Conservation (phyloP, 2,113 vertebrate genomes). For the Verasper variegatus region DNA sequence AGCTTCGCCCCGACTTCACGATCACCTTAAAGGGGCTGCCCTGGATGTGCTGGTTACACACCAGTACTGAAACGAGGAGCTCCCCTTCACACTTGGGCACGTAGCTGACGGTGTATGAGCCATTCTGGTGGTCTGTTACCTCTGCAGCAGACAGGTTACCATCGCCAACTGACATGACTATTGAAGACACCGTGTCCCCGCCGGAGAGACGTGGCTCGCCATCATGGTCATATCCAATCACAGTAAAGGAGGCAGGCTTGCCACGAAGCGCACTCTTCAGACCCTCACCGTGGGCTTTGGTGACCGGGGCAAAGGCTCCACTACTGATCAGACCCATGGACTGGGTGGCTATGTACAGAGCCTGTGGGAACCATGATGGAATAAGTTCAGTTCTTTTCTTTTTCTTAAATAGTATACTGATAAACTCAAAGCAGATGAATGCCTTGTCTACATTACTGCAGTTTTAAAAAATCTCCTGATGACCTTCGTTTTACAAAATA, state of each 20-base stretch:
- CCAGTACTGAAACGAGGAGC: constrained; percentile 92
- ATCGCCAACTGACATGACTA: constrained; percentile 88
- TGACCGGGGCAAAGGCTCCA: constrained; percentile 93
- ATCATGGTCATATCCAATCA: constrained; percentile 94
- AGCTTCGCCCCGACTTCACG: constrained; percentile 95
- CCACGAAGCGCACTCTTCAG: constrained; percentile 93
- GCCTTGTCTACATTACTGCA: too few species aligned
- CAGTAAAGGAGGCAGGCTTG: constrained; percentile 93
- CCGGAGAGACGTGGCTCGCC: constrained; percentile 94
- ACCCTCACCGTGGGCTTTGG: constrained; percentile 95
- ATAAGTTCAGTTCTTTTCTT: background rate
- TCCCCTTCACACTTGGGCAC: constrained; percentile 94
- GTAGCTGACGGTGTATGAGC: constrained; percentile 93
- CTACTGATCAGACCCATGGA: constrained; percentile 97
- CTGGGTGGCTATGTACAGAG: constrained; percentile 92
- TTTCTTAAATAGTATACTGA: background rate
- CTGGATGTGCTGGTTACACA: constrained; percentile 98
- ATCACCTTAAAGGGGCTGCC: constrained; percentile 96
- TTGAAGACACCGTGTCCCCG: constrained; percentile 88
- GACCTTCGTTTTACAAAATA: too few species aligned
- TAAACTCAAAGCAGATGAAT: background rate
- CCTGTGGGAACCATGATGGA: constrained; percentile 57
- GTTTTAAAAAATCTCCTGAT: too few species aligned
- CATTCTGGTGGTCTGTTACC: constrained; percentile 92
- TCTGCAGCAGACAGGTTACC: constrained; percentile 90